A percentile compares a stretch with the other conserved stretches of the same genome.
Conservation (phyloP, 2,797 vertebrate genomes). For the Gambusia yucatana region DNA sequence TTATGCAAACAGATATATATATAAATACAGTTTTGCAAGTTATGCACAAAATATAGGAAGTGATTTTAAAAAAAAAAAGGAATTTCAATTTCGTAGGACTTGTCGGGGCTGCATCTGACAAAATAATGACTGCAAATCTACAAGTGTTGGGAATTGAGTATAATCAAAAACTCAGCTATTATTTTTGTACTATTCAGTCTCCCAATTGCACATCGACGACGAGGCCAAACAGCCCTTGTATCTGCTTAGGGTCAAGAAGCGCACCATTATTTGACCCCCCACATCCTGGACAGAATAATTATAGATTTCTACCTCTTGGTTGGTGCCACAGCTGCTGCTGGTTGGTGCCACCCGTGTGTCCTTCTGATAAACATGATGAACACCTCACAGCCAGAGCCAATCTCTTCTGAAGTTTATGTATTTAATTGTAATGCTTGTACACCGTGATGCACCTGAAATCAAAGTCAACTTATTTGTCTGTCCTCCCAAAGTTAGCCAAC, state of each 20-base stretch:
- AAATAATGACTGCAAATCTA: not conserved
- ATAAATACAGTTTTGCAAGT: not conserved
- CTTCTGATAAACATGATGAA: not conserved
- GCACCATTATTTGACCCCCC: not conserved
- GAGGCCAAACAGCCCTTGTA: not conserved
- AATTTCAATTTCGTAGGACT: not conserved
- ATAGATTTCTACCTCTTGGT: not conserved
- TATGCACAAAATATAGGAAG: slow-evolving; percentile 2
- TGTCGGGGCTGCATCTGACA: not conserved
- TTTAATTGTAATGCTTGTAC: not conserved
- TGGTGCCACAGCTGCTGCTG: not conserved
- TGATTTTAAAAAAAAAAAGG: not conserved
- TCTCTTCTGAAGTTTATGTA: not conserved
- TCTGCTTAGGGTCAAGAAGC: not conserved
- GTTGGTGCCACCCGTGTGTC: not conserved
- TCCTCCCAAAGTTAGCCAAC: not conserved
- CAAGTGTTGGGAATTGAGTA: not conserved
- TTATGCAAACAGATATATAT: not conserved
- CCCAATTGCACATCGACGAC: not conserved
- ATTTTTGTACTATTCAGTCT: not conserved
- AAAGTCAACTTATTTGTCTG: not conserved
- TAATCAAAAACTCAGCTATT: not conserved
- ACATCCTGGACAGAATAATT: not conserved
- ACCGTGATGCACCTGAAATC: not conserved
- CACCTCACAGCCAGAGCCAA: not conserved